Percentiles rank a stretch among this genome's conserved stretches.
phyloP scores from a whole-genome alignment of 2,797 vertebrate species.

The Gallinago nigripennis region DNA sequence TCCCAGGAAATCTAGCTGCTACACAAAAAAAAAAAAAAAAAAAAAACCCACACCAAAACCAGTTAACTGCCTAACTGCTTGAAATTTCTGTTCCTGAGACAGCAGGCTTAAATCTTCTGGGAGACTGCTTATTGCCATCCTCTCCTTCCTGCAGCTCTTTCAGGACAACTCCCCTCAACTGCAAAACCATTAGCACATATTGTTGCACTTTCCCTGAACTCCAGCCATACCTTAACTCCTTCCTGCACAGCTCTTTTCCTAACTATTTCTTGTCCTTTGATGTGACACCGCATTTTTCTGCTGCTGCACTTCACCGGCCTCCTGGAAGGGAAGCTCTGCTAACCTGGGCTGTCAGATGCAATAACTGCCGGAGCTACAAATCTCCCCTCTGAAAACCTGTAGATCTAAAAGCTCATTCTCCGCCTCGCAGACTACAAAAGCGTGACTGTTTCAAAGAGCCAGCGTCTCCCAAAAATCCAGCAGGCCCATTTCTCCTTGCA shows the following conservation, averaged over 20 bases:
- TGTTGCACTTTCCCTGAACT: constrained; percentile 51
- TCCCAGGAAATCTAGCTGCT: constrained; percentile 45
- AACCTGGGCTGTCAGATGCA: constrained; percentile 37
- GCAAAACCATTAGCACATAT: constrained; percentile 20
- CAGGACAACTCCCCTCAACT: constrained; percentile 39
- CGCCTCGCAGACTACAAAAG: constrained; percentile 23
- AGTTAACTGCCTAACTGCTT: not conserved
- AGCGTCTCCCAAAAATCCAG: not conserved
- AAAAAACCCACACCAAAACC: not conserved
- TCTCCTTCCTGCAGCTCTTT: constrained; percentile 17
- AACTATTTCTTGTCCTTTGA: not conserved
- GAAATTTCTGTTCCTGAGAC: constrained; percentile 36
- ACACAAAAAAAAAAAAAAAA: not conserved
- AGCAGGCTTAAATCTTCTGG: constrained; percentile 34
- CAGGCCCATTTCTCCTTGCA: constrained; percentile 12
- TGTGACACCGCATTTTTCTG: not conserved
- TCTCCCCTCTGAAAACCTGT: not conserved
- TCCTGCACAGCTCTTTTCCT: not conserved
- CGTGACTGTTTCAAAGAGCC: constrained; percentile 29
- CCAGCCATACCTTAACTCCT: constrained; percentile 34
- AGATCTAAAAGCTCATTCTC: constrained; percentile 12
- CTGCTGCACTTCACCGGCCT: not conserved
- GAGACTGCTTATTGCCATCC: not conserved
- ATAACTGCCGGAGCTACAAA: not conserved
- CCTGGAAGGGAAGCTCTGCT: constrained; percentile 5